Percentiles rank a stretch among this genome's conserved stretches.
phyloP scores from a whole-genome alignment of 2,797 vertebrate genomes.

The Gymnodraco acuticeps region DNA sequence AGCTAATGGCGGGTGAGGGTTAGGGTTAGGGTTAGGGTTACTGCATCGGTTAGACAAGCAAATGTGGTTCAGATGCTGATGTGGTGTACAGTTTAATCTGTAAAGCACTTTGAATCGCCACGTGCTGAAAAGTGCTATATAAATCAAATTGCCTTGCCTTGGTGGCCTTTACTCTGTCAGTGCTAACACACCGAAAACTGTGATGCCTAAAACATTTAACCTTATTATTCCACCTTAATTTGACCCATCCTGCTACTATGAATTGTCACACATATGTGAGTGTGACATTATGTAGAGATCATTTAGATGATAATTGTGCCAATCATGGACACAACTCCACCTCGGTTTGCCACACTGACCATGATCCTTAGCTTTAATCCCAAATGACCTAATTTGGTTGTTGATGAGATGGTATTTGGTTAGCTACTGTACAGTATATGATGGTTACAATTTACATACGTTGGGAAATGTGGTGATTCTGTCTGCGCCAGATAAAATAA shows the following conservation, averaged over 20 bases:
- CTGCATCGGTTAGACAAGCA: too few relatives aligned
- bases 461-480: constrained; percentile 21
- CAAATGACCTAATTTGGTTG: constrained; percentile 29
- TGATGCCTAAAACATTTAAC: background rate
- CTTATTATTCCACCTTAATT: background rate
- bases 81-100: background rate
- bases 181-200: background rate
- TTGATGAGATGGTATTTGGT: constrained; percentile 40
- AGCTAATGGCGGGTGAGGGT: too few relatives aligned
- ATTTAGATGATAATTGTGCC: background rate
- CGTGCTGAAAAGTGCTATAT: too few relatives aligned
- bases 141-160: too few relatives aligned
- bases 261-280: background rate
- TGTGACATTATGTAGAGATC: background rate
- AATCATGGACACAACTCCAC: constrained; percentile 12
- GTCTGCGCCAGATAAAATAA: constrained; percentile 29
- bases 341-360: constrained; percentile 22
- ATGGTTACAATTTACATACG: constrained; percentile 29
- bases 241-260: background rate
- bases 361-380: constrained; percentile 24
- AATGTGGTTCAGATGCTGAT: background rate
- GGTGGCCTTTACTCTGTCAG: background rate
- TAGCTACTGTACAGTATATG: constrained; percentile 13
- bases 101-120: too few relatives aligned
- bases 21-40: too few relatives aligned